Evolutionary conservation across 2,113 vertebrate genomes (phyloP).

Genomic region (Xenus cinereus): DNA sequence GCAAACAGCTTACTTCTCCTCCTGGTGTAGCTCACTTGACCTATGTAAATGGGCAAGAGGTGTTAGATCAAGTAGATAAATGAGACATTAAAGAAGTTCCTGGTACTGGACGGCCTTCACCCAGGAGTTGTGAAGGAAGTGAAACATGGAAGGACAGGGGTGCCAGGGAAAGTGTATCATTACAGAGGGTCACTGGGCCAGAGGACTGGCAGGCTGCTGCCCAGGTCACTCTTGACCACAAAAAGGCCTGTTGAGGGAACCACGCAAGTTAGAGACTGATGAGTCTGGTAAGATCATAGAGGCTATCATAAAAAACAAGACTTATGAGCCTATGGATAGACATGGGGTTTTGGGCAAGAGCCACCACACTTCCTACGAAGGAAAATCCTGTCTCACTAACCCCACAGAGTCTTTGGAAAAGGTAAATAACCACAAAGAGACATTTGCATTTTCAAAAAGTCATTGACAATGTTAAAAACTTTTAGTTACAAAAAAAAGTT

Average conservation of each 20-base stretch:
- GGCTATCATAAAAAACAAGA: neutral
- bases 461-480: neutral
- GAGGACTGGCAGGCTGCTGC: neutral
- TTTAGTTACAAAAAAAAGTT: neutral
- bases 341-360: neutral
- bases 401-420: neutral
- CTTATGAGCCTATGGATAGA: neutral
- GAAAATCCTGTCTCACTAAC: neutral
- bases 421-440: neutral
- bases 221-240: neutral
- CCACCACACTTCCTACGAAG: neutral
- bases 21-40: neutral
- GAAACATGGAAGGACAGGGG: neutral
- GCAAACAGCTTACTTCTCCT: neutral
- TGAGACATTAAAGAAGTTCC: neutral
- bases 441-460: neutral
- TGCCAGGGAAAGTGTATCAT: neutral
- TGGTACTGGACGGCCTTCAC: neutral
- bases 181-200: neutral
- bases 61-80: neutral
- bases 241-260: neutral
- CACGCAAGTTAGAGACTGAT: neutral
- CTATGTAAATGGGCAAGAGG: neutral
- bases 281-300: neutral
- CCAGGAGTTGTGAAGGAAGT: neutral